phyloP scores from a whole-genome alignment of 2,113 vertebrate species.

The Trogon surrucura region DNA sequence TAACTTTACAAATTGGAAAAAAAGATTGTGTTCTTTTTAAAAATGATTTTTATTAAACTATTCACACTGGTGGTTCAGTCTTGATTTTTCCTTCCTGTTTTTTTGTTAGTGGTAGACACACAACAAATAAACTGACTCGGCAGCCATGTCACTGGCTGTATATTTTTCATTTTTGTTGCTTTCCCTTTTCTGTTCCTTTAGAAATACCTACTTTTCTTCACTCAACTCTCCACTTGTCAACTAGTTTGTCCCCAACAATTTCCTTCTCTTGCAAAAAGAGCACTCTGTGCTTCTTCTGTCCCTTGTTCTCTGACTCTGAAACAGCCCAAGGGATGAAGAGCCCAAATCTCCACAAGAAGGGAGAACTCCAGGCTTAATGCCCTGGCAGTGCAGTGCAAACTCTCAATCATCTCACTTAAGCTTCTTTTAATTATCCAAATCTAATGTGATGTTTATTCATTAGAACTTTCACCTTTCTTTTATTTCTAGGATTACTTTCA shows the following conservation, averaged over 20 bases:
- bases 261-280: neutral
- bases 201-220: neutral
- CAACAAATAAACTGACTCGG: neutral
- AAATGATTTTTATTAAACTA: neutral
- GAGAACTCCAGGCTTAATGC: rapidly evolving
- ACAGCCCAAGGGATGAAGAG: neutral
- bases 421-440: neutral
- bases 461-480: neutral
- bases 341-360: neutral
- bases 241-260: neutral
- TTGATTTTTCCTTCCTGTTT: neutral
- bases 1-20: neutral
- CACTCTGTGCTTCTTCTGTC: neutral
- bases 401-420: neutral
- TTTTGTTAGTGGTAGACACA: neutral
- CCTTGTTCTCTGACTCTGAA: neutral
- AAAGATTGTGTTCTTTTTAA: neutral
- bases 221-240: neutral
- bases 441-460: neutral
- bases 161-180: neutral
- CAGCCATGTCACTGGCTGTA: neutral
- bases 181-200: neutral
- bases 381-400: neutral
- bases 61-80: neutral
- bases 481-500: neutral